A percentile compares a stretch with the other conserved stretches of the same genome.
phyloP scores from a whole-genome alignment of 2,888 invertebrate species.

The Syrphus vitripennis region DNA sequence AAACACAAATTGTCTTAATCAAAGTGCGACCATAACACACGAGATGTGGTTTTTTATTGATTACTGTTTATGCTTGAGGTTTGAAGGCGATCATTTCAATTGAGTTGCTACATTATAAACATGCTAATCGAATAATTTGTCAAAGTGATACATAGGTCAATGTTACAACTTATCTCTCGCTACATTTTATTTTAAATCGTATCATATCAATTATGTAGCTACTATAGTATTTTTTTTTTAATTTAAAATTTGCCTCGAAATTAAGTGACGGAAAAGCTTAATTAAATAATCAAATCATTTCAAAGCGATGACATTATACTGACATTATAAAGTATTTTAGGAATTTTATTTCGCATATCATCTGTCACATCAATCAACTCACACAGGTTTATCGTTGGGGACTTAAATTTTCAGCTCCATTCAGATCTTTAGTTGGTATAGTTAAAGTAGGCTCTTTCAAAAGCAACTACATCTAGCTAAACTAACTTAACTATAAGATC shows the following conservation, averaged over 20 bases:
- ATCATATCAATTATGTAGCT: not conserved
- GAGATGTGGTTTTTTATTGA: not conserved
- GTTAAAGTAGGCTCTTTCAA: not conserved
- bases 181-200: not conserved
- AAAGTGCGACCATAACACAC: not conserved
- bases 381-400: not conserved
- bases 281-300: conserved; percentile 17
- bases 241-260: not conserved
- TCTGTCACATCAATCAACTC: conserved; percentile 2
- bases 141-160: not conserved
- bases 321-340: not conserved
- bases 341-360: not conserved
- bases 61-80: not conserved
- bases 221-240: not conserved
- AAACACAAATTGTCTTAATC: not conserved
- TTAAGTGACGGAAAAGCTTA: conserved; percentile 5
- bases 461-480: not conserved
- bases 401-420: not conserved
- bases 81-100: not conserved
- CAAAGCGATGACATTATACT: conserved; percentile 9
- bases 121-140: conserved; percentile 1
- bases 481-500: not conserved
- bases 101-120: not conserved
- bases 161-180: not conserved
- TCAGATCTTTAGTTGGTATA: not conserved